These are phyloP conservation scores for Sylvietta virens DNA, from an alignment of 2,113 vertebrate genomes.

Conservation along the genomic window DNA sequence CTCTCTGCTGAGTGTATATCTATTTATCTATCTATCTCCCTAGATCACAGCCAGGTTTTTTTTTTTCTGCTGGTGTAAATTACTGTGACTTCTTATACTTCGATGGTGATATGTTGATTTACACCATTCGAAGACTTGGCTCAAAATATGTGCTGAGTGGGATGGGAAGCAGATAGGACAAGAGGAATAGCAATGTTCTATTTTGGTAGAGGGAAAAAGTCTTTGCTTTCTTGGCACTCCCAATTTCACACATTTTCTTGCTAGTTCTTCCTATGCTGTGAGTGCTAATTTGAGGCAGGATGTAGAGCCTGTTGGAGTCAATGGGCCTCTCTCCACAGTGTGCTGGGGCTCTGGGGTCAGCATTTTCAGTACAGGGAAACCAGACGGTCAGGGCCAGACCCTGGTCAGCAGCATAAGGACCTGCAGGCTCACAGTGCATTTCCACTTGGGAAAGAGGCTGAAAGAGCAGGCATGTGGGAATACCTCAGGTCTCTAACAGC, in stretches of 20 bases:
- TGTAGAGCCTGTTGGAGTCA: conserved; percentile 24
- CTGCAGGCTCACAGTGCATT: fast-evolving
- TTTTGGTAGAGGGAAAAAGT: conserved; percentile 49
- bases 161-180: conserved; percentile 36
- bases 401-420: neutral
- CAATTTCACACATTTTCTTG: conserved; percentile 46
- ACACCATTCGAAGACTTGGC: conserved; percentile 34
- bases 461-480: neutral
- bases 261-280: conserved; percentile 21
- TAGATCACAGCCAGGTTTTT: conserved; percentile 50
- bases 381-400: fast-evolving
- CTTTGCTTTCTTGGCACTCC: conserved; percentile 51
- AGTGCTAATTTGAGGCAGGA: conserved; percentile 47
- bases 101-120: conserved; percentile 51
- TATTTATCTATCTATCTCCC: neutral
- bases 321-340: neutral
- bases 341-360: neutral
- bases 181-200: conserved; percentile 57
- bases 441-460: neutral
- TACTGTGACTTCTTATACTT: conserved; percentile 56
- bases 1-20: neutral
- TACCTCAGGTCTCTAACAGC: neutral
- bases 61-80: conserved; percentile 57
- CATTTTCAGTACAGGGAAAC: neutral
- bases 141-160: conserved; percentile 53